These are phyloP conservation scores for Zaprionus kolodkinae DNA, from an alignment of 1,140 invertebrate species.

Conservation along the genomic window DNA sequence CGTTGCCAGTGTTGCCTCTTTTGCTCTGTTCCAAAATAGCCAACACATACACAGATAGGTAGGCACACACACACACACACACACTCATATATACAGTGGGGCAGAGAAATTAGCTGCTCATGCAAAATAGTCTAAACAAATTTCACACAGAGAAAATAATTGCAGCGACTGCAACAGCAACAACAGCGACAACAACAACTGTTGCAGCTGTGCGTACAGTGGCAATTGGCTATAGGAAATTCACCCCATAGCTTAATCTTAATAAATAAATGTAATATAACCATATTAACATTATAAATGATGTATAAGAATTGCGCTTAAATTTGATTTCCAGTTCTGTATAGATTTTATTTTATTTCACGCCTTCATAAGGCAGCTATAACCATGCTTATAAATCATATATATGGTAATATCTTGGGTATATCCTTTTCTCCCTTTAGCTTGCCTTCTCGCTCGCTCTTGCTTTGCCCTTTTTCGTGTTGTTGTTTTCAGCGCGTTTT, in stretches of 20 bases:
- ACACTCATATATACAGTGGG: slow-evolving; percentile 5
- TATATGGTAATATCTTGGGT: too few relatives aligned
- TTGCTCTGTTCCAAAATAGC: slow-evolving; percentile 64
- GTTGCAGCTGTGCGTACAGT: not conserved
- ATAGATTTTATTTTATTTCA: too few relatives aligned
- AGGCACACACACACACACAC: slow-evolving; percentile 17
- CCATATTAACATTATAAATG: too few relatives aligned
- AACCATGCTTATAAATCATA: too few relatives aligned
- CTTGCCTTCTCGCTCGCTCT: not conserved
- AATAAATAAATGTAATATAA: not conserved
- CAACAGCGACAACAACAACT: not conserved
- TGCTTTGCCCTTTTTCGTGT: not conserved
- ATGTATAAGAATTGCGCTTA: too few relatives aligned
- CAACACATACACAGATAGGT: slow-evolving; percentile 27
- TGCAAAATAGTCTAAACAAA: slow-evolving; percentile 11
- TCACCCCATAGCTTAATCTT: not conserved
- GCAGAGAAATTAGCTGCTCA: slow-evolving; percentile 3
- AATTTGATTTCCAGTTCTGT: too few relatives aligned
- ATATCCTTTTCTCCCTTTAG: not conserved
- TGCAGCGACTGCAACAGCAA: not conserved
- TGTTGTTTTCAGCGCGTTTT: slow-evolving; percentile 15
- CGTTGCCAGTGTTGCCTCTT: slow-evolving; percentile 46
- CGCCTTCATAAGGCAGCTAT: too few relatives aligned
- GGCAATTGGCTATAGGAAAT: not conserved
- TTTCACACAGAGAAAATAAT: slow-evolving; percentile 2